A percentile compares a stretch with the other conserved stretches of the same genome.
Conservation (phyloP, 1,140 invertebrate species). For the Mactra quadrangularis region DNA sequence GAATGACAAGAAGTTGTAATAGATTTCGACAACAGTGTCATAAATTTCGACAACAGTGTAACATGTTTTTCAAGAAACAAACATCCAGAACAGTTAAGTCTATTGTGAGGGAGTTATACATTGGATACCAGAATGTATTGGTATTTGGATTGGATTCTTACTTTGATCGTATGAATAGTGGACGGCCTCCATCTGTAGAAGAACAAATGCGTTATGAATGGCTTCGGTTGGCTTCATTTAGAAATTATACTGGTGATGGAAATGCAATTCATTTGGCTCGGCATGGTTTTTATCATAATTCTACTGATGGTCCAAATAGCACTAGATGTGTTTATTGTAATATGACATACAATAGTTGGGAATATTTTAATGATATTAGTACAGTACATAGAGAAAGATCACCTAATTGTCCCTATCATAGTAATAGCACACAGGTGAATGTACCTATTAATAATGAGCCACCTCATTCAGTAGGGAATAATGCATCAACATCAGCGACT, state of each 20-base stretch:
- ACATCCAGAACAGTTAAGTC: background rate
- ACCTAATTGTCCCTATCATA: conserved; percentile 32
- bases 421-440: background rate
- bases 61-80: too few species aligned
- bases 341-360: conserved; percentile 16
- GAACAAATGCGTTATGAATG: conserved; percentile 44
- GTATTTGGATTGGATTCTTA: conserved; percentile 17
- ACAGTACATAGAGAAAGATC: conserved; percentile 10
- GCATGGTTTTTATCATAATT: conserved; percentile 38
- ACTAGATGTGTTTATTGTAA: conserved; percentile 35
- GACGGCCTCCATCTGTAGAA: background rate
- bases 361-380: conserved; percentile 20
- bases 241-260: conserved; percentile 19
- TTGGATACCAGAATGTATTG: background rate
- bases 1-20: too few species aligned
- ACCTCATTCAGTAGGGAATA: background rate
- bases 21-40: too few species aligned
- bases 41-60: too few species aligned
- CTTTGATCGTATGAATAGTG: conserved; percentile 21
- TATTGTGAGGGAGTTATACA: background rate
- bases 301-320: background rate
- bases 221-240: conserved; percentile 21
- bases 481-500: background rate
- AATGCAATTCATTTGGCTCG: conserved; percentile 34
- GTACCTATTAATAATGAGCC: background rate